phyloP scores from a whole-genome alignment of 2,888 invertebrate genomes.

The Xestia sexstrigata region DNA sequence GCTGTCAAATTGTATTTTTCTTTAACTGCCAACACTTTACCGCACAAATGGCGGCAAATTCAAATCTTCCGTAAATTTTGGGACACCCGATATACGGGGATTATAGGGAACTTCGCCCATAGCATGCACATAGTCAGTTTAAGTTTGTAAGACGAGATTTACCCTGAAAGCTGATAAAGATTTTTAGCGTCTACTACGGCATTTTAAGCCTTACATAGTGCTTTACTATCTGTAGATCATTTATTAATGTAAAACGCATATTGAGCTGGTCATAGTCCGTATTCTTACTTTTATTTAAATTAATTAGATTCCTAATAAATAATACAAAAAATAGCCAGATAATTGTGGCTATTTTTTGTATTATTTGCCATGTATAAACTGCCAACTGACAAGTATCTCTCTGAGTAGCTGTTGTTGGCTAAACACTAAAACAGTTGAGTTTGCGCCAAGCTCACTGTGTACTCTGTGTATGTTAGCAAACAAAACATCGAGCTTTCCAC shows the following conservation, averaged over 20 bases:
- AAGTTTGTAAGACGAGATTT: neutral
- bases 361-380: neutral
- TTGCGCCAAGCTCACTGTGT: conserved; percentile 34
- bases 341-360: neutral
- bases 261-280: no score
- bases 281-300: neutral
- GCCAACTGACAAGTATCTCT: neutral
- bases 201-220: neutral
- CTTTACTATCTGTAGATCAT: neutral
- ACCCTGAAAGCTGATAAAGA: neutral
- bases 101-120: neutral
- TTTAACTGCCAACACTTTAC: neutral
- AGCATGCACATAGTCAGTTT: neutral
- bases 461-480: conserved; percentile 32
- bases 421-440: conserved; percentile 36
- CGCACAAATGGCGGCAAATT: neutral
- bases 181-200: neutral
- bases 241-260: neutral
- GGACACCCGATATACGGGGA: neutral
- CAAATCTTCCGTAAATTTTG: neutral
- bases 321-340: neutral
- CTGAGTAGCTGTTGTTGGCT: conserved; percentile 15
- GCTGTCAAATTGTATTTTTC: neutral
- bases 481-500: conserved; percentile 33
- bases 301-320: no score